Percentiles rank a stretch among this genome's conserved stretches.
Evolutionary conservation across 2,888 invertebrate genomes (phyloP).

Genomic region (Microplitis manilae): DNA sequence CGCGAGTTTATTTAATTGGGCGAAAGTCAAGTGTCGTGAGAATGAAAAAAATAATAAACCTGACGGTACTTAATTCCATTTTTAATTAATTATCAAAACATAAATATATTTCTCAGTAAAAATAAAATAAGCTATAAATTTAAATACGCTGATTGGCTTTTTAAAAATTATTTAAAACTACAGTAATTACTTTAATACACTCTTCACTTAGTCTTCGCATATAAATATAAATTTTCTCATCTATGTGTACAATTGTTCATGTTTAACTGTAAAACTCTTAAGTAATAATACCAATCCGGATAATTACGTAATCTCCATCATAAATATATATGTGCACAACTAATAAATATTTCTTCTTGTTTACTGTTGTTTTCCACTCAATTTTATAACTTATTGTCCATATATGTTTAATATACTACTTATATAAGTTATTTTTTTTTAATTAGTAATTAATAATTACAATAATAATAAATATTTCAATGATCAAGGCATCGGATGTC

Average conservation of each 20-base stretch:
- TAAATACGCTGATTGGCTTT: slow-evolving; percentile 2
- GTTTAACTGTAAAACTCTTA: neutral
- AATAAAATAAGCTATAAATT: neutral
- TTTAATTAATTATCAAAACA: neutral
- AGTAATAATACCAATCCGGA: neutral
- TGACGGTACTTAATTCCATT: neutral
- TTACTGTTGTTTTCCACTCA: neutral
- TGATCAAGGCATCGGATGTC: slow-evolving; percentile 26
- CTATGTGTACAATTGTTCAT: neutral
- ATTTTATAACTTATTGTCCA: neutral
- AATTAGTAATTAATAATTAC: neutral
- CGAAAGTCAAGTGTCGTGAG: neutral
- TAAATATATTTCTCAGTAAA: neutral
- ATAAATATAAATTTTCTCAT: neutral
- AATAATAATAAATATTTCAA: slow-evolving; percentile 30
- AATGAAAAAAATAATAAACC: neutral
- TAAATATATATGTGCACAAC: neutral
- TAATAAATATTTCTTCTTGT: neutral
- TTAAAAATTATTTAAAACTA: neutral
- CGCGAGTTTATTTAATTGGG: neutral
- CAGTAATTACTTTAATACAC: neutral
- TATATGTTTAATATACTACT: neutral
- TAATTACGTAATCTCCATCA: neutral
- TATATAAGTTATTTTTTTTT: neutral
- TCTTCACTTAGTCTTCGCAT: neutral